These are phyloP conservation scores for Salpingus planirostris DNA, from an alignment of 2,888 invertebrate species.

Conservation along the genomic window DNA sequence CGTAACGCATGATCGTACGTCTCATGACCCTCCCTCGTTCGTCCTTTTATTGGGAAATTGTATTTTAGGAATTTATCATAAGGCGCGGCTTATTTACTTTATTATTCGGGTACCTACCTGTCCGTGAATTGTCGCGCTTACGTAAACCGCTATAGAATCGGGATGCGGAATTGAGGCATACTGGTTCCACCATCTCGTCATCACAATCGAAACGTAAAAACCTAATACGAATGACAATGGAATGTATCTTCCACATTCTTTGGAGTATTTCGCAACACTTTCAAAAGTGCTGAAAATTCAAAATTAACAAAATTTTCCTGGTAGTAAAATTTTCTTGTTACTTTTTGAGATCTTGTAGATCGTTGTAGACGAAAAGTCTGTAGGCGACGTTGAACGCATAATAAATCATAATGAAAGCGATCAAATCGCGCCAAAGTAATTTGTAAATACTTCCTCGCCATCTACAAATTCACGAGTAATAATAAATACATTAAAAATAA, in stretches of 20 bases:
- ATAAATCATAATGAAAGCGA: conserved; percentile 67
- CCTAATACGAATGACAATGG: conserved; percentile 89
- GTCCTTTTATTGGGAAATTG: too few relatives aligned
- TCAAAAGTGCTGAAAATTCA: conserved; percentile 72
- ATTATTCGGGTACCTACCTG: too few relatives aligned
- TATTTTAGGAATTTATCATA: too few relatives aligned
- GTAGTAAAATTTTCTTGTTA: too few relatives aligned
- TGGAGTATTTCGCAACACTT: conserved; percentile 74
- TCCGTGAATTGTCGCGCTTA: conserved; percentile 74
- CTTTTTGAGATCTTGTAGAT: too few relatives aligned
- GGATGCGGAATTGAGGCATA: conserved; percentile 78
- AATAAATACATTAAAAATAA: too few relatives aligned
- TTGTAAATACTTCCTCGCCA: conserved; percentile 94
- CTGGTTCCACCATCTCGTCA: conserved; percentile 89
- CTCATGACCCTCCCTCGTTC: conserved; percentile 75
- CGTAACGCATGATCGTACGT: conserved; percentile 73
- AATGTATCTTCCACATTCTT: conserved; percentile 76
- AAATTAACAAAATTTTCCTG: too few relatives aligned
- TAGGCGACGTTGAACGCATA: conserved; percentile 70
- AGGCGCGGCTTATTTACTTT: too few relatives aligned
- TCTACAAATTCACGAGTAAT: too few relatives aligned
- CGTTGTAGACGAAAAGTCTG: conserved; percentile 43
- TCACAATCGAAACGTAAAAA: conserved; percentile 88
- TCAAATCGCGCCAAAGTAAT: conserved; percentile 78
- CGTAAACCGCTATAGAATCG: conserved; percentile 75